A percentile compares a stretch with the other conserved stretches of the same genome.
phyloP scores from a whole-genome alignment of 2,888 invertebrate genomes.

The Eurytoma adleriae region DNA sequence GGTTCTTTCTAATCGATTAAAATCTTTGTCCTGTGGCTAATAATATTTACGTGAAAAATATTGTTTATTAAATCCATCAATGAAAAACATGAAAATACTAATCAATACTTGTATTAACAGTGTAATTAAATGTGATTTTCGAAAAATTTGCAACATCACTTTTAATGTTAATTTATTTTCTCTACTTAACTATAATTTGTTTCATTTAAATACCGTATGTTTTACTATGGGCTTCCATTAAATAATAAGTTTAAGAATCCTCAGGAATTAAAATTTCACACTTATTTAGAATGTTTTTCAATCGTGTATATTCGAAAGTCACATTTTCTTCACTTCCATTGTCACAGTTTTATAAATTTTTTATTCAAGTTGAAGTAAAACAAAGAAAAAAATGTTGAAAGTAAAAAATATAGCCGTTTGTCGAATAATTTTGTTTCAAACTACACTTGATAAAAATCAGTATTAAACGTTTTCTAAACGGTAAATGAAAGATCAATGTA shows the following conservation, averaged over 20 bases:
- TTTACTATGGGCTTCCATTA: constrained; percentile 33
- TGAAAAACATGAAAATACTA: constrained; percentile 30
- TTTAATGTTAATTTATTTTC: neutral
- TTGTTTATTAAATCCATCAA: constrained; percentile 34
- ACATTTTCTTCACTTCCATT: neutral
- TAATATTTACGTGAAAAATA: constrained; percentile 32
- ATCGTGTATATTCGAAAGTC: neutral
- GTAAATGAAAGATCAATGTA: constrained; percentile 52
- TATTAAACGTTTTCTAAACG: constrained; percentile 47
- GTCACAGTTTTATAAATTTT: constrained; percentile 3
- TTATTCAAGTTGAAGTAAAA: constrained; percentile 2
- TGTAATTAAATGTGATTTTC: constrained; percentile 21
- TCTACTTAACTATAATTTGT: neutral
- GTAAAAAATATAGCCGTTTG: constrained; percentile 9
- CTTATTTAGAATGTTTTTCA: neutral
- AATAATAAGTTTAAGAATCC: neutral
- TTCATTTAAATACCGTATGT: neutral
- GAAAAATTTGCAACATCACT: constrained; percentile 9
- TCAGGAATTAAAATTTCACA: constrained; percentile 11
- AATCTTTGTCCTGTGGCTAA: constrained; percentile 30
- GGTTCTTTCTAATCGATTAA: constrained; percentile 27
- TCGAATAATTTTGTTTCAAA: constrained; percentile 20
- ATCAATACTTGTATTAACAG: constrained; percentile 33
- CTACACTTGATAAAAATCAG: constrained; percentile 39
- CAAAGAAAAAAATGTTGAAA: constrained; percentile 19